Conservation (phyloP, 2,888 invertebrate species). For the Hydropsyche betteni region DNA sequence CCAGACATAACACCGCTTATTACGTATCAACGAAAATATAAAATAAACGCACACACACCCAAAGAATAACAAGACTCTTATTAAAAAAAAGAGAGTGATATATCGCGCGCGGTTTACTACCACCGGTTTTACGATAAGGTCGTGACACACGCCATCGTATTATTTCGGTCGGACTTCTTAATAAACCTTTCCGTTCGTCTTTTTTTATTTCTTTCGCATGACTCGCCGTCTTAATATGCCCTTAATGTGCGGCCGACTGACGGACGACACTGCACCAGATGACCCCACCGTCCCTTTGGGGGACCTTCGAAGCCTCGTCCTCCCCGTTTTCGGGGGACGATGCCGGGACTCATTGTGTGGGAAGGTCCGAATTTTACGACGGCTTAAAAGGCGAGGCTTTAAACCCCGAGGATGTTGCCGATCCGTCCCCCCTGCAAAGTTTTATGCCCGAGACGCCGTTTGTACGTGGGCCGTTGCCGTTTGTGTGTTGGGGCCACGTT, state of each 20-base stretch:
- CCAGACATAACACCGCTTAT: not conserved
- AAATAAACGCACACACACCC: not conserved
- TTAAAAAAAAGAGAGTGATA: constrained; percentile 39
- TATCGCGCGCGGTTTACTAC: constrained; percentile 32
- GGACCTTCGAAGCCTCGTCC: too few relatives aligned
- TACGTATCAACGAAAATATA: constrained; percentile 7
- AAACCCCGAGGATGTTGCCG: constrained; percentile 45
- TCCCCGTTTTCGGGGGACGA: too few relatives aligned
- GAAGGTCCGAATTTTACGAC: constrained; percentile 48
- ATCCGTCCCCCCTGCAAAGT: constrained; percentile 44
- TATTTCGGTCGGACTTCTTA: constrained; percentile 44
- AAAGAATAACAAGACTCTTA: constrained; percentile 32
- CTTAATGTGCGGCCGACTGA: constrained; percentile 37
- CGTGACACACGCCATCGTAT: constrained; percentile 35
- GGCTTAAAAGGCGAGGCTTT: constrained; percentile 49
- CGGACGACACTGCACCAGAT: constrained; percentile 34
- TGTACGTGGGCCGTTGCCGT: constrained; percentile 14
- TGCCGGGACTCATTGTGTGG: constrained; percentile 17
- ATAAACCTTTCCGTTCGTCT: constrained; percentile 38
- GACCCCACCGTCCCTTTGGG: not conserved
- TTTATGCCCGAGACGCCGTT: constrained; percentile 43
- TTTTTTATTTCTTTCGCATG: constrained; percentile 45
- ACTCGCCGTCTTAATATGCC: constrained; percentile 38
- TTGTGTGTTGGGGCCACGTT: not conserved
- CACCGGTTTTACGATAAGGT: constrained; percentile 41